Evolutionary conservation across 1,140 invertebrate genomes (phyloP).

Genomic region (Zophobas morio): DNA sequence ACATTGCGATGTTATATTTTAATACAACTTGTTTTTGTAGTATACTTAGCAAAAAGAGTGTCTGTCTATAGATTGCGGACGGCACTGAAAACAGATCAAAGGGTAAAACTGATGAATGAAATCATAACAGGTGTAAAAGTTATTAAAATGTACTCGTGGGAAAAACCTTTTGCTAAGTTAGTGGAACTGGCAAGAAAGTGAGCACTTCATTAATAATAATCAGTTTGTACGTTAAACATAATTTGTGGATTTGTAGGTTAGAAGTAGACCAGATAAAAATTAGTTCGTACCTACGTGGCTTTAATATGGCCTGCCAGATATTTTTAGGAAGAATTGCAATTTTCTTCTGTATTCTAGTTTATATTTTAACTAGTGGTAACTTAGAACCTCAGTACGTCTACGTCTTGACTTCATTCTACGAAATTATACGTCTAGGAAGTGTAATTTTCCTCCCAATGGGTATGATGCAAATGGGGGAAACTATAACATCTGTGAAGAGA

Average conservation of each 20-base stretch:
- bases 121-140: constrained; percentile 89
- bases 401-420: constrained; percentile 78
- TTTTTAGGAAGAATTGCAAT: constrained; percentile 82
- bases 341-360: constrained; percentile 83
- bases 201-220: constrained; percentile 29
- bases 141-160: constrained; percentile 94
- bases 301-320: constrained; percentile 79
- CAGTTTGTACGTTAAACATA: neutral
- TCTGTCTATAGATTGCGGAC: constrained; percentile 76
- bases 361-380: constrained; percentile 76
- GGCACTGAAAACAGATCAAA: constrained; percentile 83
- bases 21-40: constrained; percentile 66
- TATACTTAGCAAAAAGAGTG: constrained; percentile 79
- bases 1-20: neutral
- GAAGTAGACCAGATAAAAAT: constrained; percentile 76
- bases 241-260: constrained; percentile 66
- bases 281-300: constrained; percentile 77
- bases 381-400: constrained; percentile 82
- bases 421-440: constrained; percentile 78
- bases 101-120: constrained; percentile 90
- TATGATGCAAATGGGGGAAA: constrained; percentile 16
- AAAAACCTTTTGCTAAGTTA: constrained; percentile 81
- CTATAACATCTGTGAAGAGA: constrained; percentile 10
- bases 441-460: constrained; percentile 63
- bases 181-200: constrained; percentile 73